Evolutionary conservation across 1,140 invertebrate species (phyloP), one percentile per base, ranked within the genome.

Genomic region (Brachionus sp.): DNA sequence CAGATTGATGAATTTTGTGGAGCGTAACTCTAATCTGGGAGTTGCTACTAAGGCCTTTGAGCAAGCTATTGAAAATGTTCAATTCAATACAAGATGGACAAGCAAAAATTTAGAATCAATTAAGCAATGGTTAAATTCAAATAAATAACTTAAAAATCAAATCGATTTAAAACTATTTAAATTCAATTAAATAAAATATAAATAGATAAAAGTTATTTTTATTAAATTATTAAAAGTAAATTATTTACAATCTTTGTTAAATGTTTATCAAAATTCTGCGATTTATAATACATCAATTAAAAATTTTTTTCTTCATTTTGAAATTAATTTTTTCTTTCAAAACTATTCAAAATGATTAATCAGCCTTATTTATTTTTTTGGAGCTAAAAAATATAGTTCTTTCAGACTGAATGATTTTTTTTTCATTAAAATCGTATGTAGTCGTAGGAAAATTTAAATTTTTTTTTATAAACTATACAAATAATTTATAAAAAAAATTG

Each of bases 1-100:
- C 1, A 64, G 33, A 16, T 50, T 87, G 25, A 50, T 84, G 33
- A 75, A 83, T 16, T 86, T 87, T 64, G 75, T 84, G 12, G 80
- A 77, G 7, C 68, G 83, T 5, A 77, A 86, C 70, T 85, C 85
- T 16, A 83, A 90, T 42, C 89, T 94, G 4, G 92, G 92, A 5
- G 89, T 90, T 3, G 91, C 91, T 0, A 88, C 89, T 0, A 88
- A 94, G 77, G 92, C 93, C 1, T 91, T 94, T 0, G 90, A 93
- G 83, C 94, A 95, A 88, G 91, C 93, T 0, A 89, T 95, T 2
- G 94, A 95, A 86, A 91, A 93, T 57, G 92, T 92, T 0, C 91
- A 92, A 85, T 92, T 93, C 3, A 95, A 95, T 86, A 92, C 94
- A 0, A 90, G 92, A 73, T 96, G 94, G 94, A 92, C 93, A 90